Conservation (phyloP, 2,888 invertebrate species). For the Drosophila cognata region DNA sequence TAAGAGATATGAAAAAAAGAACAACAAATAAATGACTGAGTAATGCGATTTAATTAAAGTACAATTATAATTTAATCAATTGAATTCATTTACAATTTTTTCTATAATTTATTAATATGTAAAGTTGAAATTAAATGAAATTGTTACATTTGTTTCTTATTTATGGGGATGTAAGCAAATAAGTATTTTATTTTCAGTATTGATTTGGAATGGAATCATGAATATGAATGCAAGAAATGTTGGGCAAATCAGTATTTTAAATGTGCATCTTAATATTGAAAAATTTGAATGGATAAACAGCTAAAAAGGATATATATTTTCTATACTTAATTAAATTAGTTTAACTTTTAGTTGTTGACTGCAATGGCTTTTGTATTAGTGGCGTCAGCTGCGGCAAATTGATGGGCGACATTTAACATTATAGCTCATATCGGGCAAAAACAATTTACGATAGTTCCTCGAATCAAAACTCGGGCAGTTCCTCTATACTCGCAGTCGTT, state of each 20-base stretch:
- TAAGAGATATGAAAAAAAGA: neutral
- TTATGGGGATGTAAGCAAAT: too few relatives aligned
- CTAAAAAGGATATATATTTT: neutral
- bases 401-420: conserved; percentile 4
- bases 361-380: neutral
- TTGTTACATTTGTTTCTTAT: neutral
- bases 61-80: neutral
- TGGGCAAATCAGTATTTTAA: neutral
- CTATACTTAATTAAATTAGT: neutral
- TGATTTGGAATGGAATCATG: neutral
- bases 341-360: neutral
- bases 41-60: neutral
- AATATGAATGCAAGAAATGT: too few relatives aligned
- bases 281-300: neutral
- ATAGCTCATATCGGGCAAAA: conserved; percentile 9
- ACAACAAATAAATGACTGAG: neutral
- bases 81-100: neutral
- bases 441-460: conserved; percentile 15
- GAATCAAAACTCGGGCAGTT: conserved; percentile 15
- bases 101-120: neutral
- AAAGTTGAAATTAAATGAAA: neutral
- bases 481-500: conserved; percentile 17
- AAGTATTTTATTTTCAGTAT: too few relatives aligned
- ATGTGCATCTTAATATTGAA: too few relatives aligned
- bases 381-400: conserved; percentile 7